Percentiles rank a stretch among this genome's conserved stretches.
These are phyloP conservation scores for Leucoraja ocellata DNA, from an alignment of 2,797 vertebrate species.

Conservation along the genomic window DNA sequence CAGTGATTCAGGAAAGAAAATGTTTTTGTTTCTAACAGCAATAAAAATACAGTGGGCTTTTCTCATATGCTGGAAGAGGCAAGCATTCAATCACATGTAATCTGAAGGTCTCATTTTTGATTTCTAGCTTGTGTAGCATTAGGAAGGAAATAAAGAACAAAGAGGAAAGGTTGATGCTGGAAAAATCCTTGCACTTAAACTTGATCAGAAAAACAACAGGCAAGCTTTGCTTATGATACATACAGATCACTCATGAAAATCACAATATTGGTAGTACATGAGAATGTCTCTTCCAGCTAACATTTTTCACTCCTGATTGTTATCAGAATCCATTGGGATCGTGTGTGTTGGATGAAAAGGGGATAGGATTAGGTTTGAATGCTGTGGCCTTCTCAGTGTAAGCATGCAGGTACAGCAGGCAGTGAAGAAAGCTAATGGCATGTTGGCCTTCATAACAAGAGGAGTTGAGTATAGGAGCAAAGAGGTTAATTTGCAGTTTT, in stretches of 20 bases:
- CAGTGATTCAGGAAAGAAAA: conserved; percentile 21
- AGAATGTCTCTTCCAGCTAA: neutral
- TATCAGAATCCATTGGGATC: neutral
- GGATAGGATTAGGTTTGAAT: neutral
- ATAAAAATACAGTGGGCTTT: neutral
- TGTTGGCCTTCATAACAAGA: no score
- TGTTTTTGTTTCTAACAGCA: neutral
- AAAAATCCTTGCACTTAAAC: neutral
- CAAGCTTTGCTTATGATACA: no score
- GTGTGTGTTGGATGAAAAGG: neutral
- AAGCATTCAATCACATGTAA: neutral
- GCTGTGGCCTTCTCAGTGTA: neutral
- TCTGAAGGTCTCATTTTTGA: neutral
- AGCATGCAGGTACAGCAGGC: no score
- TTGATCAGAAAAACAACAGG: no score
- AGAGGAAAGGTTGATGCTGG: neutral
- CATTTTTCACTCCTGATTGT: neutral
- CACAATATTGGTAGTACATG: neutral
- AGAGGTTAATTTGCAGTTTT: no score
- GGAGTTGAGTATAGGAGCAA: no score
- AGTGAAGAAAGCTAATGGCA: no score
- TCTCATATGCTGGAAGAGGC: neutral
- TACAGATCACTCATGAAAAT: neutral
- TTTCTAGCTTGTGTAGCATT: neutral
- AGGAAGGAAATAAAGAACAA: neutral